Base-by-base conservation (phyloP, 2,113 vertebrate genomes). In the Sorex araneus region DNA sequence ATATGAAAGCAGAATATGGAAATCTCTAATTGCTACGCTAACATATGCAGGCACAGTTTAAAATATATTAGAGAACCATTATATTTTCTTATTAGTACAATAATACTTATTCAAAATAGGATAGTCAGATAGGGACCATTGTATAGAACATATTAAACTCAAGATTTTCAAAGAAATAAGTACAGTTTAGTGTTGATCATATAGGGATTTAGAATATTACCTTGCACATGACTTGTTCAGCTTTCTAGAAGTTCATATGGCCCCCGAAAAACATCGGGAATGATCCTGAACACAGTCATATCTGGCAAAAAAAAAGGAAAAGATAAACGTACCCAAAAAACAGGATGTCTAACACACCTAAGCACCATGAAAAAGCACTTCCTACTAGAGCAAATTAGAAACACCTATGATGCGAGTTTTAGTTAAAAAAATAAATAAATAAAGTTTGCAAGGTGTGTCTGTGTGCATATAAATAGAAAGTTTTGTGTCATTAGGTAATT, bases 391-490 rank as follows among this genome's bases (percentile, higher is more conserved):
- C 4, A 60, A 60, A 8, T 60, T 23, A 60, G 57, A 3, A 21
- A 23, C 5, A 40, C 57, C 57, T 21, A 2, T 19, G 18, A 60
- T 60, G 23, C 23, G 57, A 60, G 18, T 60, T 90, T 89, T 30
- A 34, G 27, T 32, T 69, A 40, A 25, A n/a, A 73, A 6, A 30
- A 34, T 12, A 36, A 57, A 40, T 57, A 57, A 43, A 84, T 69
- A 89, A 45, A 9, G 21, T 18, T 12, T 84, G 5, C 54, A 6
- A 83, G 15, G 25, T 89, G 32, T 85, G 25, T 89, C 30, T 85
- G 25, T 84, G 28, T 84, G 1, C 25, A 19, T 81, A 60, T 78
- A 82, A 85, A 82, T n/a, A 79, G n/a, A 90, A 94, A 87, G 28
- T 40, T 57, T 30, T 87, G 1, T 93, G 13, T 84, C 34, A 83